phyloP scores from a whole-genome alignment of 2,113 vertebrate species.

The Marcusenius ussheri region DNA sequence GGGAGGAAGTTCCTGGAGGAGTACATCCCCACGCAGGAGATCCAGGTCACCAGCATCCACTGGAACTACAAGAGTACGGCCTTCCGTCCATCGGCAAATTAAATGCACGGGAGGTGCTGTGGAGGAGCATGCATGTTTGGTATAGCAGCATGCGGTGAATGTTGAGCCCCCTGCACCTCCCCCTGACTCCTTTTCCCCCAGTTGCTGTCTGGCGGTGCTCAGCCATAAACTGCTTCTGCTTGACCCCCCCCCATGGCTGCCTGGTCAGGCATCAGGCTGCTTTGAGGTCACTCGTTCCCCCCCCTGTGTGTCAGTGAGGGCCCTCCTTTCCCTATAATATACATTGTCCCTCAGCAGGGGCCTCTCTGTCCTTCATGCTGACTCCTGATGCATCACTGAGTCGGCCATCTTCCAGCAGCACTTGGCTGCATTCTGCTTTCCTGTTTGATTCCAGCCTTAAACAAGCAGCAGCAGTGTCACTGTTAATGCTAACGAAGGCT shows the following conservation, averaged over 20 bases:
- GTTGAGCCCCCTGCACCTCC: background rate
- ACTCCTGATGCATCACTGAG: background rate
- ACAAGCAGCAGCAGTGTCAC: conserved; percentile 8
- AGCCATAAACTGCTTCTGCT: background rate
- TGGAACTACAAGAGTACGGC: conserved; percentile 98
- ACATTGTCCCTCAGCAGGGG: background rate
- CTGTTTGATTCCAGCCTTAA: background rate
- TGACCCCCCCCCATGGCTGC: background rate
- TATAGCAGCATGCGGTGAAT: background rate
- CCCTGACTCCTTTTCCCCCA: background rate
- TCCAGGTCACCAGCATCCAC: conserved; percentile 98
- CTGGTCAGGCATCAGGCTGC: background rate
- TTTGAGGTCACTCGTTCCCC: background rate
- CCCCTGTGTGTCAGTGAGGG: background rate
- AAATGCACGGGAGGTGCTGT: background rate
- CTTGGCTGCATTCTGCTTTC: background rate
- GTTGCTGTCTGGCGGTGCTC: background rate
- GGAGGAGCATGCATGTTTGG: background rate
- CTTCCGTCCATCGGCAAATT: conserved; percentile 15
- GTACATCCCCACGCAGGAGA: conserved; percentile 98
- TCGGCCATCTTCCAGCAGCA: background rate
- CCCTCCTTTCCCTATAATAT: background rate
- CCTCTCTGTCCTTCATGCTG: background rate
- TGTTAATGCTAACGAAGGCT: background rate
- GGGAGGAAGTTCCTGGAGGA: conserved; percentile 91